Percentiles rank a stretch among this genome's conserved stretches.
Conservation (phyloP, 2,797 vertebrate species). For the Neoniphon sammara region DNA sequence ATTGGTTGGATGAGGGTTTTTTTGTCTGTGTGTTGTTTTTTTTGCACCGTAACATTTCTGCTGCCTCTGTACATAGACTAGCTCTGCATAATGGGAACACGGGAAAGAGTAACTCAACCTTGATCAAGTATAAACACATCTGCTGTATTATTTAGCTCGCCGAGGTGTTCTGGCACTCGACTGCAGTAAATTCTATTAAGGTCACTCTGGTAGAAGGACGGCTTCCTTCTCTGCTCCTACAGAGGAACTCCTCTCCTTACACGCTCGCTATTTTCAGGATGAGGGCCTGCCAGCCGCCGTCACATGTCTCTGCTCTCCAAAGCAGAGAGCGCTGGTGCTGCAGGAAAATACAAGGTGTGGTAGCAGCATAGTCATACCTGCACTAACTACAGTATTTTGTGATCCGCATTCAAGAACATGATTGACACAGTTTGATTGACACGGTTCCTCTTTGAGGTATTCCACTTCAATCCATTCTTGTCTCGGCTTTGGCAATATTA, state of each 20-base stretch:
- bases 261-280: slow-evolving; percentile 22
- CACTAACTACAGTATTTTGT: not conserved
- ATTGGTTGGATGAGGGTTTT: not conserved
- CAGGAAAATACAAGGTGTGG: slow-evolving; percentile 25
- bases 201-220: slow-evolving; percentile 6
- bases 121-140: slow-evolving; percentile 15
- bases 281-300: slow-evolving; percentile 7
- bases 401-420: too few species aligned
- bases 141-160: slow-evolving; percentile 1
- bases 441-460: not conserved
- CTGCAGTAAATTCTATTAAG: slow-evolving; percentile 8
- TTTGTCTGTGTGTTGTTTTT: slow-evolving; percentile 9
- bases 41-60: too few species aligned
- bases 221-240: slow-evolving; percentile 21
- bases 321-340: slow-evolving; percentile 27
- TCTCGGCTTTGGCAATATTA: slow-evolving; percentile 26
- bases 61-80: not conserved
- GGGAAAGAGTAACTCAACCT: not conserved
- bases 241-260: slow-evolving; percentile 11
- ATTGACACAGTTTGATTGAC: too few species aligned
- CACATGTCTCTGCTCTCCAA: slow-evolving; percentile 7
- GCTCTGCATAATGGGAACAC: not conserved
- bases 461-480: not conserved
- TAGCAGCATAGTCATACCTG: slow-evolving; percentile 16
- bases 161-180: slow-evolving; percentile 13